phyloP scores from a whole-genome alignment of 2,888 invertebrate species.

The Drosophila nr. perissopoda region DNA sequence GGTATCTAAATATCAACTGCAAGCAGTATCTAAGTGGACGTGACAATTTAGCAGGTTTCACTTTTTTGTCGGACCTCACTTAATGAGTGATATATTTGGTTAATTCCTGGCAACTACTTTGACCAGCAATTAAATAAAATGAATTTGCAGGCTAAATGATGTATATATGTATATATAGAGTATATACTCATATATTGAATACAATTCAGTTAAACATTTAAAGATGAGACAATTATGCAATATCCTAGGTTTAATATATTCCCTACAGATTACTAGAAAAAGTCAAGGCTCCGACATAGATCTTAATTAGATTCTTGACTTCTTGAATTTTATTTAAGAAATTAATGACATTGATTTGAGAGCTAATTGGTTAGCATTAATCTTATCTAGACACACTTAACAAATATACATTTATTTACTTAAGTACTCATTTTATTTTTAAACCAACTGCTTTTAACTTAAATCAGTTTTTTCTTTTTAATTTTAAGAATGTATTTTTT shows the following conservation, averaged over 20 bases:
- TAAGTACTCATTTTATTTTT: background rate
- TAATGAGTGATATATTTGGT: constrained; percentile 47
- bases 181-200: background rate
- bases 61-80: constrained; percentile 11
- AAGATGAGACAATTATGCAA: background rate
- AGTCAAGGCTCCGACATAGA: background rate
- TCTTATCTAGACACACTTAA: background rate
- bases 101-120: constrained; percentile 31
- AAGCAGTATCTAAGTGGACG: constrained; percentile 24
- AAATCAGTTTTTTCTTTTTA: background rate
- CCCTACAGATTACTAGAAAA: accelerated
- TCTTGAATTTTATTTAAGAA: background rate
- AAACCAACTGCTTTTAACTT: background rate
- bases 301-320: background rate
- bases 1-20: constrained; percentile 21
- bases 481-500: background rate
- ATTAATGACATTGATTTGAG: background rate
- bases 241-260: background rate
- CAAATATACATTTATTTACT: background rate
- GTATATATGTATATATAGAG: background rate
- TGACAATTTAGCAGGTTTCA: constrained; percentile 51
- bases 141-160: constrained; percentile 12
- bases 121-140: constrained; percentile 59
- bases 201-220: background rate
- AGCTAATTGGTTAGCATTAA: background rate